A percentile compares a stretch with the other conserved stretches of the same genome.
These are phyloP conservation scores for Tenthredo distinguenda DNA, from an alignment of 2,888 invertebrate genomes.

Conservation along the genomic window DNA sequence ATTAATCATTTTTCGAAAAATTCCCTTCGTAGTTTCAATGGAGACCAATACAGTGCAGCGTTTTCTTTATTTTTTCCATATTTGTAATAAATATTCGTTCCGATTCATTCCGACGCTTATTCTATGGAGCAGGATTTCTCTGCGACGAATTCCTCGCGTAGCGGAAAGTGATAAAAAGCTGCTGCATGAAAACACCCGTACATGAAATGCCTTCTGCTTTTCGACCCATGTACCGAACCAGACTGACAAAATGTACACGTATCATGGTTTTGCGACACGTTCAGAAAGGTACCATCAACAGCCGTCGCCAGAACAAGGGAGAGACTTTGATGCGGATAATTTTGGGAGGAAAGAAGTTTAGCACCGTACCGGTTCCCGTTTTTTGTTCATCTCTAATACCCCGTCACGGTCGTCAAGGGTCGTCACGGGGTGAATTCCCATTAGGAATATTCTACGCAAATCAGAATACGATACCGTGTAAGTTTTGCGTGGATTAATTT, in stretches of 20 bases:
- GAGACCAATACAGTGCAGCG: not conserved
- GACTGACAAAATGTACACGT: not conserved
- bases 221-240: not conserved
- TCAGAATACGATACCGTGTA: not conserved
- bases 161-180: not conserved
- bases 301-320: not conserved
- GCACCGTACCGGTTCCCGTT: not conserved
- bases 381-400: conserved; percentile 17
- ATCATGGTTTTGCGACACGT: conserved; percentile 4
- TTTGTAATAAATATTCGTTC: not conserved
- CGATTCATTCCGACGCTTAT: not conserved
- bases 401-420: not conserved
- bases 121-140: not conserved
- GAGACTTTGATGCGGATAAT: conserved; percentile 8
- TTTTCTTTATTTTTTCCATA: not conserved
- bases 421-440: conserved; percentile 11
- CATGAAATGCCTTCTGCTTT: not conserved
- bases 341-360: not conserved
- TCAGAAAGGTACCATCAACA: conserved; percentile 5
- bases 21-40: not conserved
- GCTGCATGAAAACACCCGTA: conserved; percentile 16
- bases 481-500: not conserved
- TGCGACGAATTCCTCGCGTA: not conserved
- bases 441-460: not conserved
- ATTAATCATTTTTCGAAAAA: not conserved